Evolutionary conservation across 1,140 invertebrate genomes (phyloP), one percentile per base, ranked within the genome.

Genomic region (Zeugodacus cucurbitae): DNA sequence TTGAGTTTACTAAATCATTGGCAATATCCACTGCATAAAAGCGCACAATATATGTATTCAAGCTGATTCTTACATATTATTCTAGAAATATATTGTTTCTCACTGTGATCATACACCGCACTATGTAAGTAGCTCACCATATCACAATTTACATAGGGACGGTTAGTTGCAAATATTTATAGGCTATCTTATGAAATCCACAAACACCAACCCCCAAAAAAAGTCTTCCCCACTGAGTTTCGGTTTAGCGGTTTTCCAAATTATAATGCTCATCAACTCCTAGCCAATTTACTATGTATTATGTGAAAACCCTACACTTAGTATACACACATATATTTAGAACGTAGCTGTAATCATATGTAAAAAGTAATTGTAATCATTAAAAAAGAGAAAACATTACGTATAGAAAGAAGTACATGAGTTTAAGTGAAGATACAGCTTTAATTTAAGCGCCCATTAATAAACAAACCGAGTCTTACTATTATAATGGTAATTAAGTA

Each of bases 191-290:
- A 20, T 34, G 67, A 74, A 82, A 17, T 10, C n/a, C 22, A 44
- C 44, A 44, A 48, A 82, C 37, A 48, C 74, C 74, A 82, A 82
- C 37, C 41, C 41, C 41, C 20, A n/a, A n/a, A 62, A 62, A 82
- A 82, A 82, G 74, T 82, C 74, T 82, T 82, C 74, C 74, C 74
- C 41, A 82, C 10, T 82, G n/a, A 82, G 41, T 82, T 82, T 44
- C 10, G 14, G 10, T 82, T 82, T 82, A 54, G 20, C 37, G 41
- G 8, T 26, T 48, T 48, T 82, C 26, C 74, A 82, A 82, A 48
- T n/a, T 48, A 22, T 10, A 82, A 48, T 26, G 74, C 74, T 48
- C 41, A 48, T 29, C n/a, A 44, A 82, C 10, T 26, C 44, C 26
- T 34, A 74, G 67, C 67, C 67, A 74, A 74, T 41, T 67, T 34